phyloP scores from a whole-genome alignment of 2,113 vertebrate genomes.

The Galemys pyrenaicus region DNA sequence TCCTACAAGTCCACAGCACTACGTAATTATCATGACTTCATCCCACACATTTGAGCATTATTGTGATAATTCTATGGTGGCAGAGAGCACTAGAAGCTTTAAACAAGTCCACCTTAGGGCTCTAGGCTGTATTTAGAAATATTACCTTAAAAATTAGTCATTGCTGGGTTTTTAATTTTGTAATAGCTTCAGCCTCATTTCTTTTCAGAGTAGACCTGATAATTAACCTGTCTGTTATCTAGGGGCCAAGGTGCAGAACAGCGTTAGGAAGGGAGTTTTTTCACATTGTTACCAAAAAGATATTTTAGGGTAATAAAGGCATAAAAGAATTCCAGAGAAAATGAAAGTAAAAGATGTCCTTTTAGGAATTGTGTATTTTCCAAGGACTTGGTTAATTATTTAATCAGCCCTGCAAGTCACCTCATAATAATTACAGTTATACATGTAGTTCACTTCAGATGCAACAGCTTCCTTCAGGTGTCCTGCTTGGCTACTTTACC shows the following conservation, averaged over 20 bases:
- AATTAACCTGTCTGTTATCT: neutral
- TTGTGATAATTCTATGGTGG: neutral
- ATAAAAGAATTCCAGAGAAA: slow-evolving; percentile 23
- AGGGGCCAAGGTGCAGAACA: neutral
- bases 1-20: neutral
- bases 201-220: neutral
- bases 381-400: neutral
- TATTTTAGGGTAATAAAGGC: neutral
- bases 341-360: neutral
- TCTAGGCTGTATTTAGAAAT: neutral
- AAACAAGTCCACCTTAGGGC: neutral
- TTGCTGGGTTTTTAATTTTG: neutral
- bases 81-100: neutral
- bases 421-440: neutral
- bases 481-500: neutral
- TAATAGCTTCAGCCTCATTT: neutral
- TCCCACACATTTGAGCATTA: neutral
- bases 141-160: neutral
- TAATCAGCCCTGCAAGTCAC: neutral
- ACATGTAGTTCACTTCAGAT: neutral
- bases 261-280: neutral
- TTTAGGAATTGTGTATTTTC: neutral
- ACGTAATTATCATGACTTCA: neutral
- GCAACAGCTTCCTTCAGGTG: neutral
- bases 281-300: neutral